These are phyloP conservation scores for Dermatemys mawii DNA, from an alignment of 2,113 vertebrate genomes.

Conservation along the genomic window DNA sequence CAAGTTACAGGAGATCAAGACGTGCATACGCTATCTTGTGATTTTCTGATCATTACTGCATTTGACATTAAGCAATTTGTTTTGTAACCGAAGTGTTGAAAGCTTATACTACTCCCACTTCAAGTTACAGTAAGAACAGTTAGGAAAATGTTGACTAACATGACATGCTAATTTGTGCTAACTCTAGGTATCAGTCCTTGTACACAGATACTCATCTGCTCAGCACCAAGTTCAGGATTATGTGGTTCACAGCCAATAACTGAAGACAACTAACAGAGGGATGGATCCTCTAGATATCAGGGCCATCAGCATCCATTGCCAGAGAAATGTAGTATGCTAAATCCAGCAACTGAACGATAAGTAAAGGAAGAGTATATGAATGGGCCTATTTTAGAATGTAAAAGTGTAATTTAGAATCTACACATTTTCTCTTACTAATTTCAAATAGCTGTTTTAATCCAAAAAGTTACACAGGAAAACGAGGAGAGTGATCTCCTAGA, in stretches of 20 bases:
- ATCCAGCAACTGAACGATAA: neutral
- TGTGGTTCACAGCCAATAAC: neutral
- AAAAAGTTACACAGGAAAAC: neutral
- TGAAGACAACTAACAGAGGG: neutral
- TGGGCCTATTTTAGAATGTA: neutral
- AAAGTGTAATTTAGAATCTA: neutral
- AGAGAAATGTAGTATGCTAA: neutral
- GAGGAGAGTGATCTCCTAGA: accelerated
- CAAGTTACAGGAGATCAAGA: neutral
- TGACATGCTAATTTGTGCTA: neutral
- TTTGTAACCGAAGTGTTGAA: conserved; percentile 66
- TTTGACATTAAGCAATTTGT: conserved; percentile 53
- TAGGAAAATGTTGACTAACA: neutral
- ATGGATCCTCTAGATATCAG: neutral
- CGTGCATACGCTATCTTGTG: neutral
- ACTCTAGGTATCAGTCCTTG: neutral
- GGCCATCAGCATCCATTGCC: neutral
- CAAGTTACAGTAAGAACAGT: conserved; percentile 11
- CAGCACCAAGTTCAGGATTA: neutral
- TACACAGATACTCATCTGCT: neutral
- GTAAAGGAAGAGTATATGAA: neutral
- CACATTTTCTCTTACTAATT: neutral
- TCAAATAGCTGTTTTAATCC: neutral
- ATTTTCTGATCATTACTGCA: neutral
- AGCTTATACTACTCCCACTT: conserved; percentile 14